Base-by-base conservation (phyloP, 2,797 vertebrate species). In the Percopsis omiscomaycus region DNA sequence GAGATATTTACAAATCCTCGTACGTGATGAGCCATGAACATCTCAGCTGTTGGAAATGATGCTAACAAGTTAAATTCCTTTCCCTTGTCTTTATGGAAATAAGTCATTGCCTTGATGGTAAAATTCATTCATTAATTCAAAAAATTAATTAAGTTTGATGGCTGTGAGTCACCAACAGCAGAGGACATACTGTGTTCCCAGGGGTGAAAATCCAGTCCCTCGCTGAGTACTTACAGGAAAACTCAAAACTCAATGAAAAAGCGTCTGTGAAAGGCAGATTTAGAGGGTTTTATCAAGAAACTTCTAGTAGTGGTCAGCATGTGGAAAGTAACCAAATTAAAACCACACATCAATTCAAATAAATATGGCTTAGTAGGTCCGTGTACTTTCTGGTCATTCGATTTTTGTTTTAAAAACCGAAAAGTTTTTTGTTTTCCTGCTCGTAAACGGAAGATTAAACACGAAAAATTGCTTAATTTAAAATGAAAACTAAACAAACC, bases 201-300 rank as follows among this genome's bases (percentile, higher is more conserved):
- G 45, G 37, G 68, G 75, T 57, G 37, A 4, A 54, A 55, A 11
- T 27, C 54, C 32, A 5, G 9, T 1, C 37, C 16, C n/a, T 27
- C 14, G 14, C 44, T 63, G 59, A 77, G 32, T 44, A 44, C 46
- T 62, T 69, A 49, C 46, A 10, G 15, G 45, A 37, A 22, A 3
- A 15, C 45, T 32, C 37, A 5, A 56, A 55, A 55, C 22, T 55
- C 8, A 48, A 42, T 55, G 45, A 44, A 15, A 44, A 29, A 48
- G n/a, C 11, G 22, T 37, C 37, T 37, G 6, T 37, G 37, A 37
- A 37, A 37, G 37, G 37, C 22, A 1, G 22, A 22, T 22, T 22
- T 22, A 22, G 22, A 22, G 22, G 22, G 22, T 1, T 42, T 9
- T 42, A 42, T 42, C 37, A 9, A 42, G 37, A 5, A 42, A 42